These are phyloP conservation scores for Cerceris ruficornis DNA, from an alignment of 2,888 invertebrate species.

Conservation along the genomic window DNA sequence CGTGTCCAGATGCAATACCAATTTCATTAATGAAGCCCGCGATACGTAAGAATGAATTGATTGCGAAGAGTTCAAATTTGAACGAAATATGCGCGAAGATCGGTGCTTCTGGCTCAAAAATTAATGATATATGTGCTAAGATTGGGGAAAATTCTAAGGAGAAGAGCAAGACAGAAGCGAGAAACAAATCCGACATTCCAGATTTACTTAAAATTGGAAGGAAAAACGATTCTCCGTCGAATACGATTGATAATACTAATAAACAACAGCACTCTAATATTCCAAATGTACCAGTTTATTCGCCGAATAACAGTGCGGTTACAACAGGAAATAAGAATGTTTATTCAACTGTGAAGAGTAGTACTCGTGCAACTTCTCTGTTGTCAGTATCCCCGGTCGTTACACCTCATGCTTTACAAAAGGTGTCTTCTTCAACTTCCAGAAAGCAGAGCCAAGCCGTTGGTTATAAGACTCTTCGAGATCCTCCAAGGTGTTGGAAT, in stretches of 20 bases:
- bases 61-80: conserved; percentile 75
- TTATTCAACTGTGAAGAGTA: conserved; percentile 44
- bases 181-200: conserved; percentile 76
- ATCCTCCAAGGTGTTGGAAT: conserved; percentile 85
- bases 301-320: conserved; percentile 69
- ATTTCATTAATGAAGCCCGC: conserved; percentile 77
- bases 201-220: conserved; percentile 78
- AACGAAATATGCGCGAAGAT: conserved; percentile 78
- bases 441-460: conserved; percentile 78
- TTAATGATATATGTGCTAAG: conserved; percentile 79
- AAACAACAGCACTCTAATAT: conserved; percentile 68
- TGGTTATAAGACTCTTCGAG: conserved; percentile 84
- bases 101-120: conserved; percentile 76
- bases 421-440: conserved; percentile 43
- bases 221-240: conserved; percentile 63
- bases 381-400: background rate
- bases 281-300: conserved; percentile 77
- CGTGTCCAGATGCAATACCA: conserved; percentile 79
- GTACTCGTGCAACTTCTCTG: conserved; percentile 1
- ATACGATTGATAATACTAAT: conserved; percentile 13
- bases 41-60: conserved; percentile 74
- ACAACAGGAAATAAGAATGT: conserved; percentile 54
- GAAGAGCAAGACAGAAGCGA: conserved; percentile 74
- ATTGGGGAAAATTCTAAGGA: conserved; percentile 79
- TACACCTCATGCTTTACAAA: background rate